These are phyloP conservation scores for Oeneis ivallda DNA, from an alignment of 2,888 invertebrate genomes.

Conservation along the genomic window DNA sequence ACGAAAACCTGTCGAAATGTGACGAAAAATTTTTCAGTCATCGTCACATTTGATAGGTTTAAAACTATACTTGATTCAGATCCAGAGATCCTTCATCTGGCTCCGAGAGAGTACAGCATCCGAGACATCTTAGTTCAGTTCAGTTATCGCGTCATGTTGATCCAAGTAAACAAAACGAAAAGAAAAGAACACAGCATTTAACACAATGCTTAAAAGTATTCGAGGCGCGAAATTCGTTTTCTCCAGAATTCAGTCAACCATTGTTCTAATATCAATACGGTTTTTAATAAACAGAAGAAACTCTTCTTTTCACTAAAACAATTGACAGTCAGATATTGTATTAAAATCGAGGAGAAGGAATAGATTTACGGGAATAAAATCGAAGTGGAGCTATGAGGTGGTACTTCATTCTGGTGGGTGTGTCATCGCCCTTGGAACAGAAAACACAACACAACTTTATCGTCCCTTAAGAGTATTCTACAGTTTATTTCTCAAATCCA, in stretches of 20 bases:
- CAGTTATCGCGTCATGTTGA: conserved; percentile 26
- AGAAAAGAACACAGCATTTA: not conserved
- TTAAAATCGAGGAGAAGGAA: conserved; percentile 14
- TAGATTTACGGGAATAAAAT: conserved; percentile 26
- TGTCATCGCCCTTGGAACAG: conserved; percentile 66
- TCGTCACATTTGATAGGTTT: conserved; percentile 37
- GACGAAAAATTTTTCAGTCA: conserved; percentile 1
- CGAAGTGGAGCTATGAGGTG: conserved; percentile 40
- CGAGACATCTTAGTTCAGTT: conserved; percentile 26
- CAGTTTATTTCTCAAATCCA: conserved; percentile 34
- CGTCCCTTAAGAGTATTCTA: conserved; percentile 31
- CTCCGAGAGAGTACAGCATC: conserved; percentile 36
- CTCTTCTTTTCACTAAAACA: conserved; percentile 9
- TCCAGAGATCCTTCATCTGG: conserved; percentile 12
- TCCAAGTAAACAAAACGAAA: conserved; percentile 25
- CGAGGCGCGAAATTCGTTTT: conserved; percentile 19
- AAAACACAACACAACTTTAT: conserved; percentile 67
- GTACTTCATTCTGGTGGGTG: conserved; percentile 42
- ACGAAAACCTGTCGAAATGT: conserved; percentile 6
- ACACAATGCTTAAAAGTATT: not conserved
- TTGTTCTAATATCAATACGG: conserved; percentile 5
- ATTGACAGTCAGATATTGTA: not conserved
- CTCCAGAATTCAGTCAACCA: not conserved
- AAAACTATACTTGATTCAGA: conserved; percentile 47
- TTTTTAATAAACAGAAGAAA: conserved; percentile 11